Percentiles rank a stretch among this genome's conserved stretches.
Conservation (phyloP, 2,797 vertebrate genomes). For the Sitta carolinensis region DNA sequence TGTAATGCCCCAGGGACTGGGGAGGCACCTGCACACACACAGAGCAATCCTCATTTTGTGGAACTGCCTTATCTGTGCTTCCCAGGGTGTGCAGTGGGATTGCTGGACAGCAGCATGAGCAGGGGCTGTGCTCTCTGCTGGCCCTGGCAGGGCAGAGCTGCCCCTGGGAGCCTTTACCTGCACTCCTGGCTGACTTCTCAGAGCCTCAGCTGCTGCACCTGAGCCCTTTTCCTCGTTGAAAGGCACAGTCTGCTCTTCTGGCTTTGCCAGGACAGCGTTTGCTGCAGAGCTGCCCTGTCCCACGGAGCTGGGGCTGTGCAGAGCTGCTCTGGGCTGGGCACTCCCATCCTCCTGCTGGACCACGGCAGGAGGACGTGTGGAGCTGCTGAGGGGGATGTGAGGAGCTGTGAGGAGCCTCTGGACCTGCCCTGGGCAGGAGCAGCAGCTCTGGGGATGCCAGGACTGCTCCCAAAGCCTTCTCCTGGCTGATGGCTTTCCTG, state of each 20-base stretch:
- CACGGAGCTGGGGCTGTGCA: too few species aligned
- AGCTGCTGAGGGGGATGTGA: too few species aligned
- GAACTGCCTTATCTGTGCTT: background rate
- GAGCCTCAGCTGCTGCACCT: background rate
- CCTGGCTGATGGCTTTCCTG: background rate
- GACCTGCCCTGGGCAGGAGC: background rate
- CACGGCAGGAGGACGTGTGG: too few species aligned
- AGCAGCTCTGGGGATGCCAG: background rate
- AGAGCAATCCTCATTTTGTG: background rate
- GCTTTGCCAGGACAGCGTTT: background rate
- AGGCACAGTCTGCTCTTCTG: background rate
- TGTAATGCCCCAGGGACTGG: background rate
- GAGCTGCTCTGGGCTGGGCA: too few species aligned
- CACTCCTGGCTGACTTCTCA: background rate
- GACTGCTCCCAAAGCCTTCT: background rate
- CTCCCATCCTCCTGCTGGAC: too few species aligned
- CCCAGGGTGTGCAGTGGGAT: background rate
- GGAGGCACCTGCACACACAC: background rate
- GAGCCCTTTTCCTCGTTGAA: background rate
- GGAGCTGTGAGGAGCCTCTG: background rate
- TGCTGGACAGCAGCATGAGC: background rate
- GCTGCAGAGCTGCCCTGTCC: background rate
- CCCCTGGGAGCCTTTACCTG: background rate
- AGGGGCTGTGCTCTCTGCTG: background rate
- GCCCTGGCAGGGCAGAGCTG: background rate